phyloP scores from a whole-genome alignment of 2,113 vertebrate genomes.

The Vidua macroura region DNA sequence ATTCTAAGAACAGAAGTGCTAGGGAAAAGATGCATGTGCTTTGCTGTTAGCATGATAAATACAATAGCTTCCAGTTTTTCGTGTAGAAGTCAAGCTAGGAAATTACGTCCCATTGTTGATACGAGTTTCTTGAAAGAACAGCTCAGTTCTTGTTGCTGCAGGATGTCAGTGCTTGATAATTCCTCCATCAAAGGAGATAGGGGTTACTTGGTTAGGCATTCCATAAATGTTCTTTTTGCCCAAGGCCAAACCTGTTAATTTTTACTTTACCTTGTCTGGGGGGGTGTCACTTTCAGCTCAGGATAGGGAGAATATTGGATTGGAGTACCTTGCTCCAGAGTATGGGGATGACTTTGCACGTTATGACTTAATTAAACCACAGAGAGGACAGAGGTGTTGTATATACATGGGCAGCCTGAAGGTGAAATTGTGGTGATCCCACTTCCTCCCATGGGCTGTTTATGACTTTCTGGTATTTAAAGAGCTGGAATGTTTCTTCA shows the following conservation, averaged over 20 bases:
- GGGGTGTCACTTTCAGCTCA: background rate
- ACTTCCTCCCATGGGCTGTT: background rate
- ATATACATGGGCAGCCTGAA: background rate
- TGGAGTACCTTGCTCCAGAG: background rate
- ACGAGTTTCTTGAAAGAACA: background rate
- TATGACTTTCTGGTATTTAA: background rate
- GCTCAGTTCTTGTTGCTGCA: background rate
- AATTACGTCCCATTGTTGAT: background rate
- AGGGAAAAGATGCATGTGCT: background rate
- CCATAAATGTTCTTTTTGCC: background rate
- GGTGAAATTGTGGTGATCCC: background rate
- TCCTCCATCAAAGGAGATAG: background rate
- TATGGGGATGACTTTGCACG: background rate
- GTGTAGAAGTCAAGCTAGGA: background rate
- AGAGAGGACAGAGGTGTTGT: background rate
- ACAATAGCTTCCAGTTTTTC: background rate
- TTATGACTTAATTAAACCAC: background rate
- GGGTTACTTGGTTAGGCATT: background rate
- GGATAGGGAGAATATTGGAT: background rate
- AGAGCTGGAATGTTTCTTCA: background rate
- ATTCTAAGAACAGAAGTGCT: background rate
- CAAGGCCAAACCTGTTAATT: background rate
- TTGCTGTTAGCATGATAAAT: background rate
- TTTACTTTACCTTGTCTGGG: background rate
- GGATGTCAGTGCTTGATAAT: background rate